Evolutionary conservation across 2,797 vertebrate species (phyloP).

Genomic region (Forpus xanthops): DNA sequence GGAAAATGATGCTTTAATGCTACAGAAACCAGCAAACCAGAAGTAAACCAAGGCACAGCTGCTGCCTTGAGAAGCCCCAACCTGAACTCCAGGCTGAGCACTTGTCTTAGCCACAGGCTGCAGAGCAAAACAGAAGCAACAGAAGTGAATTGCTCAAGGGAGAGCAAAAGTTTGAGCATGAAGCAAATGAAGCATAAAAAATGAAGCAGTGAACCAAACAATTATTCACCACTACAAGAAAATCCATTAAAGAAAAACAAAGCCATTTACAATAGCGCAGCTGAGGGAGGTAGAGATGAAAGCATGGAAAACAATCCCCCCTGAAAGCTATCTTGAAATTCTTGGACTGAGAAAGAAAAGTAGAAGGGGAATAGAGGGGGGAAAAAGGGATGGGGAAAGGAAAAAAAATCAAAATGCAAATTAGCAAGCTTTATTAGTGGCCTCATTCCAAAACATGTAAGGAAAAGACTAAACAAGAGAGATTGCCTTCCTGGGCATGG

Average conservation of each 20-base stretch:
- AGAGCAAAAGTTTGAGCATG: slow-evolving; percentile 45
- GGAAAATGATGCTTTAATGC: slow-evolving; percentile 17
- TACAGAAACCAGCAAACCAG: slow-evolving; percentile 46
- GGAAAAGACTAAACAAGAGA: slow-evolving; percentile 16
- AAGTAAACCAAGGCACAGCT: slow-evolving; percentile 51
- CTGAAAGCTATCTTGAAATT: slow-evolving; percentile 30
- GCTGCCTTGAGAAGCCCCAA: slow-evolving; percentile 29
- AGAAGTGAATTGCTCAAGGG: slow-evolving; percentile 41
- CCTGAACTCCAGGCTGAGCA: slow-evolving; percentile 34
- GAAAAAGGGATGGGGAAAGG: background rate
- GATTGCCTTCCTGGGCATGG: background rate
- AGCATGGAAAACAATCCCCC: slow-evolving; percentile 5
- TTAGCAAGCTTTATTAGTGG: slow-evolving; percentile 1
- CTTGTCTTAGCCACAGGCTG: slow-evolving; percentile 16
- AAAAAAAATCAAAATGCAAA: slow-evolving; percentile 52
- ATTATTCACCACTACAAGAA: slow-evolving; percentile 47
- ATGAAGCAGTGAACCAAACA: slow-evolving; percentile 41
- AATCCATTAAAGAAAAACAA: slow-evolving; percentile 62
- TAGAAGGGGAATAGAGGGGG: background rate
- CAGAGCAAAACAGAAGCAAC: slow-evolving; percentile 5
- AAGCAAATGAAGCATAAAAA: slow-evolving; percentile 58
- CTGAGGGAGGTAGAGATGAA: slow-evolving; percentile 62
- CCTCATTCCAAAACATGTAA: background rate
- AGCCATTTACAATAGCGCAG: background rate
- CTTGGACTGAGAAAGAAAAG: slow-evolving; percentile 1